phyloP scores from a whole-genome alignment of 2,113 vertebrate genomes.

The Illadopsis cleaveri region DNA sequence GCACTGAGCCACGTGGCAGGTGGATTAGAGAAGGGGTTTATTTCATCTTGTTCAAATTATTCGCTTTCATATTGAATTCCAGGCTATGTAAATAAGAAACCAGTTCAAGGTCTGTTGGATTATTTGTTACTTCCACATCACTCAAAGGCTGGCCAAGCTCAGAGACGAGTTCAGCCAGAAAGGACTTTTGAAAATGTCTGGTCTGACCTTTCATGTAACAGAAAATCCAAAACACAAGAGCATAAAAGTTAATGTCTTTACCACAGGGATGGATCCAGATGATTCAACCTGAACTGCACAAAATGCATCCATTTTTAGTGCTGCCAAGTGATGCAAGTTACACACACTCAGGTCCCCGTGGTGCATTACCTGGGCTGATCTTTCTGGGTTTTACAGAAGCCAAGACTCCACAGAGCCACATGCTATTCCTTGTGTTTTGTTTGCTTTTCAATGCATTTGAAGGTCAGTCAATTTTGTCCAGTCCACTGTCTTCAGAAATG shows the following conservation, averaged over 20 bases:
- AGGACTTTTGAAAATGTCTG: constrained; percentile 4
- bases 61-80: background rate
- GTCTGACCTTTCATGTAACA: constrained; percentile 9
- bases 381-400: background rate
- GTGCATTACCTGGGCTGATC: background rate
- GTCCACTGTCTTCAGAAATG: background rate
- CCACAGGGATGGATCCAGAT: background rate
- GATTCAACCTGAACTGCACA: background rate
- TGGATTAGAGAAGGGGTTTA: background rate
- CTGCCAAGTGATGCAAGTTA: background rate
- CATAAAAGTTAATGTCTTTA: constrained; percentile 9
- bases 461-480: background rate
- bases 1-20: background rate
- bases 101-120: background rate
- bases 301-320: background rate
- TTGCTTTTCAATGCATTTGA: background rate
- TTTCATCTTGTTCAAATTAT: background rate
- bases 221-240: background rate
- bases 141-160: background rate
- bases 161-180: background rate
- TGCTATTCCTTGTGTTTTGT: background rate
- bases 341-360: background rate
- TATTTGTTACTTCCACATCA: background rate
- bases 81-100: constrained; percentile 31
- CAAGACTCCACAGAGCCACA: background rate